Base-by-base conservation (phyloP, 1,140 invertebrate genomes). In the Drosophila micromelanica region DNA sequence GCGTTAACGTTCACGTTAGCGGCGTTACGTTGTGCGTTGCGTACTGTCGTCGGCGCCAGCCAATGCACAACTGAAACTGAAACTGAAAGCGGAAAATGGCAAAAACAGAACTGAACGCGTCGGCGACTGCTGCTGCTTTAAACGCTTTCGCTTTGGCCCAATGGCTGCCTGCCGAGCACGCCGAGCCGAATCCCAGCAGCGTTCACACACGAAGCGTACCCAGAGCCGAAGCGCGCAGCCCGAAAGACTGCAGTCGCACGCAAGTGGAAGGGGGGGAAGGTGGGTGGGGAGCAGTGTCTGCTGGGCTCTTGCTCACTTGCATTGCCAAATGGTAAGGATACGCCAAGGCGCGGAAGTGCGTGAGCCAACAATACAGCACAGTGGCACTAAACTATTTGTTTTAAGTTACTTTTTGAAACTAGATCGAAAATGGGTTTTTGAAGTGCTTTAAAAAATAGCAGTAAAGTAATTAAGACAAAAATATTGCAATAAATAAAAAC, bases 31-130 rank as follows among this genome's bases (percentile, higher is more conserved):
- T 20, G 37, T 59, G 35, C 56, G 43, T 63, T 51, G 17, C 61
- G 49, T 20, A 56, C 81, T 75, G 60, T 78, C 55, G 64, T 80
- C 64, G 54, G 43, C 76, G 82, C 71, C 76, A 76, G 84, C 38
- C 73, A 76, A 82, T 89, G 72, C 82, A 81, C 79, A 87, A 87
- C 82, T 87, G 78, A 87, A 69, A 17, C 45, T 12, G 46, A 62
- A 62, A 13, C 17, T 12, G 62, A 61, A 32, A 49, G 51, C 49
- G 49, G 51, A 56, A 51, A 71, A 48, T 63, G 56, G 48, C n/a
- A n/a, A 49, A 37, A 32, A 46, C 52, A 43, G 73, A 85, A 80
- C 78, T 71, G 73, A 77, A 80, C 61, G 43, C 74, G 64, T 75
- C 71, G 78, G 57, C 82, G 64, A 32, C 54, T 65, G 72, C 67